These are phyloP conservation scores for Bucco capensis DNA, from an alignment of 2,113 vertebrate genomes.

Conservation along the genomic window DNA sequence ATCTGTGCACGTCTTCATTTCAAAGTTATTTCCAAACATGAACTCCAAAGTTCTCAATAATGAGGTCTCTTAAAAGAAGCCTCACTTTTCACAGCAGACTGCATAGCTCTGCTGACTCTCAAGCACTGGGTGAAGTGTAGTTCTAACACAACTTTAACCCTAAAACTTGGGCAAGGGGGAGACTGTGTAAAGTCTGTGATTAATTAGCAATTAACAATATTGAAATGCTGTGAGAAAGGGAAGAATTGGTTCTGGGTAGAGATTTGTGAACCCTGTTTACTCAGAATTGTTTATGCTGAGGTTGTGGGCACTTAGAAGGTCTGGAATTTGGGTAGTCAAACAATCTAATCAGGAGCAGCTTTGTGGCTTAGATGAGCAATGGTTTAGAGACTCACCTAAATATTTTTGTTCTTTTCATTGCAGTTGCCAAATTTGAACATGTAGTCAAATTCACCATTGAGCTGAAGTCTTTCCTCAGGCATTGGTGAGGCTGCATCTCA, in stretches of 20 bases:
- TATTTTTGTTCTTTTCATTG: neutral
- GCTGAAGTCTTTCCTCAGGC: neutral
- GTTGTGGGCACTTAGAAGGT: neutral
- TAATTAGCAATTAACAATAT: constrained; percentile 24
- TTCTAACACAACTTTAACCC: constrained; percentile 10
- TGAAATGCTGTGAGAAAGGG: neutral
- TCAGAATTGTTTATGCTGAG: neutral
- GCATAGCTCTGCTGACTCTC: constrained; percentile 4
- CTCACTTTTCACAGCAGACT: constrained; percentile 19
- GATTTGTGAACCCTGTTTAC: neutral
- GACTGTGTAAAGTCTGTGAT: neutral
- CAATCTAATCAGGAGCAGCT: neutral
- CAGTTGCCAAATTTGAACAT: neutral
- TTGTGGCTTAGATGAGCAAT: neutral
- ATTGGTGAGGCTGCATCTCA: neutral
- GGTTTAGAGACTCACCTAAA: neutral
- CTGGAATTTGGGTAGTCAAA: neutral
- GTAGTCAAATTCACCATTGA: rapidly evolving
- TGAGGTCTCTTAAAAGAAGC: constrained; percentile 17
- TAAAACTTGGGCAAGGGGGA: neutral
- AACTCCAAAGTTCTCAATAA: constrained; percentile 49
- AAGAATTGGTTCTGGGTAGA: neutral
- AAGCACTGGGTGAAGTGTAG: neutral
- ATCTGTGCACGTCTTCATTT: constrained; percentile 42
- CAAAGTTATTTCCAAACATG: constrained; percentile 56